These are phyloP conservation scores for Festucalex cinctus DNA, from an alignment of 2,113 vertebrate genomes.

Conservation along the genomic window DNA sequence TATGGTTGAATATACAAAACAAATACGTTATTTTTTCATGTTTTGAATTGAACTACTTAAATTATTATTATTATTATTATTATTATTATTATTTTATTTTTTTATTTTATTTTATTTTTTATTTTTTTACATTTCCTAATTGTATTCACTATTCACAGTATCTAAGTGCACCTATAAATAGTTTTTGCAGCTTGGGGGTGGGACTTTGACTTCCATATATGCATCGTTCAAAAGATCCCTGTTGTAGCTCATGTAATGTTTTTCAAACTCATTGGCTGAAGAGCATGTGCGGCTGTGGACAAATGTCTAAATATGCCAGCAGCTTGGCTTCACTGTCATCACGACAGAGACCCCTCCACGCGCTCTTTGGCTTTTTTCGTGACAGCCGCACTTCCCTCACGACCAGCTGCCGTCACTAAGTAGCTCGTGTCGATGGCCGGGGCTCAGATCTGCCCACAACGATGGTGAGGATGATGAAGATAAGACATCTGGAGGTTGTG, in stretches of 20 bases:
- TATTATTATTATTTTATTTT: no score
- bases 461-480: slow-evolving; percentile 60
- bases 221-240: background rate
- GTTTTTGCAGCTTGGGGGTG: background rate
- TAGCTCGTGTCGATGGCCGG: slow-evolving; percentile 64
- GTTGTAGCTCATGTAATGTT: background rate
- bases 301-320: slow-evolving; percentile 41
- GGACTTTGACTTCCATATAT: background rate
- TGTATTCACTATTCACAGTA: no score
- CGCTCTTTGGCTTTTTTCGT: slow-evolving; percentile 42
- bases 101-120: no score
- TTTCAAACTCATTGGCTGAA: slow-evolving; percentile 1
- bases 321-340: slow-evolving; percentile 38
- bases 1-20: no score
- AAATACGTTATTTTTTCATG: no score
- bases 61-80: no score
- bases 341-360: slow-evolving; percentile 38
- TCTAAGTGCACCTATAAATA: background rate
- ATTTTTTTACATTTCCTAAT: no score
- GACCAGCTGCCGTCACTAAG: slow-evolving; percentile 62
- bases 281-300: background rate
- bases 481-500: slow-evolving; percentile 57
- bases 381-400: slow-evolving; percentile 48
- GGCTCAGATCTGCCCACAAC: slow-evolving; percentile 56
- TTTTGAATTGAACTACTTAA: no score